Evolutionary conservation across 2,888 invertebrate species (phyloP).

Genomic region (Tetragonisca angustula): DNA sequence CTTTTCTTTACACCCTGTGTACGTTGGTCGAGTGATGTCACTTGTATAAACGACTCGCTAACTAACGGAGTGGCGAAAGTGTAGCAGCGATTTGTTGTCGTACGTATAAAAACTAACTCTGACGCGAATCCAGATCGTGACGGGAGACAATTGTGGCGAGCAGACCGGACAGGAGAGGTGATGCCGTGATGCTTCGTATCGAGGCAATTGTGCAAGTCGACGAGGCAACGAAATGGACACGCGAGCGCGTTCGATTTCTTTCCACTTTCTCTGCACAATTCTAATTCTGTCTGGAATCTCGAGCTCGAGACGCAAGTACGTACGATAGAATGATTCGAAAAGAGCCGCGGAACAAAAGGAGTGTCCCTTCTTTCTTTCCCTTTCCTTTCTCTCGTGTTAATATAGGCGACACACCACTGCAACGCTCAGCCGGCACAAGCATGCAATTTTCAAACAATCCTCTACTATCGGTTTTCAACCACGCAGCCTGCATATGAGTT

Average conservation of each 20-base stretch:
- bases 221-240: constrained; percentile 8
- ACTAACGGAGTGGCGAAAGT: no score
- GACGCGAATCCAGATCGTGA: not conserved
- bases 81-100: not conserved
- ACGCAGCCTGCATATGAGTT: constrained; percentile 57
- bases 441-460: constrained; percentile 77
- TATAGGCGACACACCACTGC: constrained; percentile 82
- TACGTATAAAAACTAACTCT: not conserved
- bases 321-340: not conserved
- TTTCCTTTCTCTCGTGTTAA: constrained; percentile 76
- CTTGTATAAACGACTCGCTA: no score
- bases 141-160: not conserved
- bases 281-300: constrained; percentile 25
- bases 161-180: constrained; percentile 52
- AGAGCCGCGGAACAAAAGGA: not conserved
- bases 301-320: constrained; percentile 6
- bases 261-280: constrained; percentile 3
- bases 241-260: not conserved
- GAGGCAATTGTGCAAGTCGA: constrained; percentile 59
- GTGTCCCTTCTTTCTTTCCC: constrained; percentile 45
- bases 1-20: no score
- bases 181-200: constrained; percentile 61
- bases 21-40: no score
- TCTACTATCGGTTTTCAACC: constrained; percentile 65
- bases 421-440: constrained; percentile 80